Evolutionary conservation across 2,113 vertebrate genomes (phyloP).

Genomic region (Crotalus helleri): DNA sequence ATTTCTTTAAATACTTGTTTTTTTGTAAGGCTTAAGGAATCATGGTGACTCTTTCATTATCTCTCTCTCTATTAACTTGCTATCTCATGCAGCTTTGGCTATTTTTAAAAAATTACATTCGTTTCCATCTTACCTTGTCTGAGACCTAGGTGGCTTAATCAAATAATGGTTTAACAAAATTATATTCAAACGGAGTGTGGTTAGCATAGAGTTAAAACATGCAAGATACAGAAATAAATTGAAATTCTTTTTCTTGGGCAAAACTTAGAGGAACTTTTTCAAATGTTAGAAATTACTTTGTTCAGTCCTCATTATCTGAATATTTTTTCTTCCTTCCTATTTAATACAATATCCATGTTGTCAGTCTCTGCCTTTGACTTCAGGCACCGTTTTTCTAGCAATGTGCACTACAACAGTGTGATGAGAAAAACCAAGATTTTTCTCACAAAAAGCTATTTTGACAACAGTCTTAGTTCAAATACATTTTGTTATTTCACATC

Average conservation of each 20-base stretch:
- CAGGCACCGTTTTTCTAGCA: neutral
- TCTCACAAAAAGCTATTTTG: neutral
- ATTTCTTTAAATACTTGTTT: neutral
- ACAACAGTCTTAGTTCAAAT: neutral
- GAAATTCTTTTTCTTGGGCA: neutral
- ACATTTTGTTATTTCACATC: neutral
- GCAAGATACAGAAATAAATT: neutral
- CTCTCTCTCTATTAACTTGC: neutral
- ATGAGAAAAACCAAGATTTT: neutral
- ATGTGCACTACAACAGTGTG: neutral
- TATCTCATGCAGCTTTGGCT: neutral
- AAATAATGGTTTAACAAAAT: neutral
- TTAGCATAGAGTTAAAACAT: neutral
- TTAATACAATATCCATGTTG: neutral
- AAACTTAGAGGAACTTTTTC: neutral
- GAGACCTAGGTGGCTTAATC: neutral
- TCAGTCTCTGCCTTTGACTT: neutral
- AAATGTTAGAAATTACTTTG: neutral
- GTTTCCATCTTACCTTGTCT: neutral
- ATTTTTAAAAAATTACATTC: neutral
- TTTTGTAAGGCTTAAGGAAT: neutral
- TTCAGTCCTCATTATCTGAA: neutral
- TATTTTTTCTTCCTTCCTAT: neutral
- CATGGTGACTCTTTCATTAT: neutral
- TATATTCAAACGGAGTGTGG: neutral